Conservation (phyloP, 1,140 invertebrate genomes). For the Trichomalopsis sarcophagae region DNA sequence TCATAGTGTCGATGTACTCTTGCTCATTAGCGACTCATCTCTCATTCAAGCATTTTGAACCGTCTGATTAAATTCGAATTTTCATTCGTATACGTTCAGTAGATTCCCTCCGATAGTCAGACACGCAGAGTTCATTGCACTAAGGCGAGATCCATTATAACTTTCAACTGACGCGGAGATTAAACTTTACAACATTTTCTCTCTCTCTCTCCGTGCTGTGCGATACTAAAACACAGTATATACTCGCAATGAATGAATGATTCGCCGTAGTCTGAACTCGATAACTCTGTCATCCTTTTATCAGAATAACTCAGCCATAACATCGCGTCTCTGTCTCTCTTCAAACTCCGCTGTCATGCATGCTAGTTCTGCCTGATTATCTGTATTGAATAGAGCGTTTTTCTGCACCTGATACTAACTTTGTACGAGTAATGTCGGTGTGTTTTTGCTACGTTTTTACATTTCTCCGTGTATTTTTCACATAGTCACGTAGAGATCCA, state of each 20-base stretch:
- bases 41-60: slow-evolving; percentile 19
- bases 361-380: slow-evolving; percentile 37
- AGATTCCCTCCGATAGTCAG: not conserved
- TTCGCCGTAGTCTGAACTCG: slow-evolving; percentile 41
- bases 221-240: not conserved
- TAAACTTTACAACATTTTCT: not conserved
- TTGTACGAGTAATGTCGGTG: not conserved
- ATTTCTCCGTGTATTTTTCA: not conserved
- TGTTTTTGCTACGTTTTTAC: not conserved
- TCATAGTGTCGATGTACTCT: not conserved
- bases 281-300: slow-evolving; percentile 1
- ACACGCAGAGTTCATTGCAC: slow-evolving; percentile 35
- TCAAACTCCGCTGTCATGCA: slow-evolving; percentile 63
- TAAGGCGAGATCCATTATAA: not conserved
- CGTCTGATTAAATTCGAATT: slow-evolving; percentile 3
- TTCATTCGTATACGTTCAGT: not conserved
- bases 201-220: not conserved
- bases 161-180: not conserved
- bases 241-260: slow-evolving; percentile 7
- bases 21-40: slow-evolving; percentile 13
- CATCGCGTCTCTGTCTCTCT: slow-evolving; percentile 71
- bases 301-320: slow-evolving; percentile 39
- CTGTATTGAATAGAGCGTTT: not conserved
- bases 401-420: not conserved
- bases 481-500: not conserved